Evolutionary conservation across 2,113 vertebrate species (phyloP), one percentile per base, ranked within the genome.

Genomic region (Zingel zingel): DNA sequence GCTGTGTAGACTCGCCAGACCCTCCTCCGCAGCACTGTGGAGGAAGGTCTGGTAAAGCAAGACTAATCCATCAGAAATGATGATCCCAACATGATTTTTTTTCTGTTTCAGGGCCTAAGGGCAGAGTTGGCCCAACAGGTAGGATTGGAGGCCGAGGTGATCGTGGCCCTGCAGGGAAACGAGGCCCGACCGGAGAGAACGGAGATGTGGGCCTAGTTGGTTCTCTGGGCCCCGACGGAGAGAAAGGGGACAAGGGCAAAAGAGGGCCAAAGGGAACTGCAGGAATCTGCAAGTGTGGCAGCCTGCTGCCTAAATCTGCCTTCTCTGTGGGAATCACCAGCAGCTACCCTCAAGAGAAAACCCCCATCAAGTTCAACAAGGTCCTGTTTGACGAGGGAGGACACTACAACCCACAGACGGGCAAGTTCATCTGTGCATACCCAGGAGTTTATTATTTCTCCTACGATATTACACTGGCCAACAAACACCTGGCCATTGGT

Each of bases 371-470:
- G 81, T 99, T 99, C 93, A 98, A 99, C 88, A 99, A 99, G 94
- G 94, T 99, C 33, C 96, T 99, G 36, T 97, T 98, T 84, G 96
- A 99, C 0, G 98, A 99, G 89, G 98, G 97, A 0, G 96, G 95
- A 15, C 97, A 99, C 84, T 99, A 99, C 89, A 98, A 97, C 88
- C 96, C 98, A 0, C 92, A 95, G 56, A 98, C 97, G 0, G 98
- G 98, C n/a, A 99, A 99, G 92, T 99, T 97, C 89, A 96, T 97
- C 81, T 99, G 98, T 36, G 97, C 98, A 0, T 98, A 97, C 87
- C 98, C 98, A 0, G 98, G 98, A 15, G 95, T 99, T 84, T 99
- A 99, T 86, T 99, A 97, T 74, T 99, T 99, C 92, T 99, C 98
- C 48, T 99, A 99, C 27, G 97, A 99, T 25, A 99, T 99, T 91